Evolutionary conservation across 2,888 invertebrate genomes (phyloP).

Genomic region (Eupithecia abbreviata): DNA sequence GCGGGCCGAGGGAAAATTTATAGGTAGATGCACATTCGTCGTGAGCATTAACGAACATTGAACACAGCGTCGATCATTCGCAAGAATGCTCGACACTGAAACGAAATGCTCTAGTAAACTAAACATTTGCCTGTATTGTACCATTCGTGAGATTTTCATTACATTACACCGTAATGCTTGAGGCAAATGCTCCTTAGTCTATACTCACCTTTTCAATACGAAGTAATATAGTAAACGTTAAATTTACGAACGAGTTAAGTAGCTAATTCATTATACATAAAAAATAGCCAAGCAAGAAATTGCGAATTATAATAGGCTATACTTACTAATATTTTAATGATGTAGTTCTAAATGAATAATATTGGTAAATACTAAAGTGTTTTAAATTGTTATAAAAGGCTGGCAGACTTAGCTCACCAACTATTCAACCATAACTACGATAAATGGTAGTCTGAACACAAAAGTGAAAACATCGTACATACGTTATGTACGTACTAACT

Average conservation of each 20-base stretch:
- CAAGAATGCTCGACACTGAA: no score
- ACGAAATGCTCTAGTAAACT: no score
- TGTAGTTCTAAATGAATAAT: background rate
- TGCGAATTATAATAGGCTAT: background rate
- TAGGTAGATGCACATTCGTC: no score
- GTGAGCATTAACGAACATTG: no score
- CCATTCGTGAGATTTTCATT: no score
- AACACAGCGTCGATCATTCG: no score
- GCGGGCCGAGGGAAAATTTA: no score
- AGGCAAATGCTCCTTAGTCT: no score
- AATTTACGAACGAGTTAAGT: background rate
- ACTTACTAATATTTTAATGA: background rate
- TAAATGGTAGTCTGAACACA: background rate
- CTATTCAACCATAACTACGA: constrained; percentile 2
- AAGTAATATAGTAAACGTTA: background rate
- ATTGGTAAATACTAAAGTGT: background rate
- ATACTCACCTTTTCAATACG: background rate
- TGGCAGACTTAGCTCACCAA: background rate
- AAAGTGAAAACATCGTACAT: background rate
- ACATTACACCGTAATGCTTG: no score
- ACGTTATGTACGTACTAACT: background rate
- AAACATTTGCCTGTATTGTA: no score
- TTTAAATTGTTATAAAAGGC: background rate
- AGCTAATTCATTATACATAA: background rate
- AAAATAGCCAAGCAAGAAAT: background rate